These are phyloP conservation scores for Pachypsylla venusta DNA, from an alignment of 1,140 invertebrate genomes.

Conservation along the genomic window DNA sequence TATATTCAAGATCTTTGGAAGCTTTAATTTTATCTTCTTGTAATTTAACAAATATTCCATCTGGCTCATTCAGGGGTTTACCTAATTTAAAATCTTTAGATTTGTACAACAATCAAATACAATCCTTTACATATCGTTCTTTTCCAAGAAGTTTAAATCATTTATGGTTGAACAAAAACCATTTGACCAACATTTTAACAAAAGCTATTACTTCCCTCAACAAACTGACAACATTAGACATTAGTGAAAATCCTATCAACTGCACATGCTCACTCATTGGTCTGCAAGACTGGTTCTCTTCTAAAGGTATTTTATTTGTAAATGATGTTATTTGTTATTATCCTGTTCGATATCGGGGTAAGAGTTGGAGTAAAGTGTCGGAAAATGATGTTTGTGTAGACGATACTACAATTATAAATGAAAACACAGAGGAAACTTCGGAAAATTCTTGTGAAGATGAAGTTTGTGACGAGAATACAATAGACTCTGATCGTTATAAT, in stretches of 20 bases:
- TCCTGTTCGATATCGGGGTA: slow-evolving; percentile 19
- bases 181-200: slow-evolving; percentile 21
- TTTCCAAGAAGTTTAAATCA: slow-evolving; percentile 20
- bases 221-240: slow-evolving; percentile 18
- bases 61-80: slow-evolving; percentile 17
- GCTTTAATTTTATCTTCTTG: slow-evolving; percentile 22
- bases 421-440: neutral
- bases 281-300: slow-evolving; percentile 23
- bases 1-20: slow-evolving; percentile 21
- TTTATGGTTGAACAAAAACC: slow-evolving; percentile 21
- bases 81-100: slow-evolving; percentile 17
- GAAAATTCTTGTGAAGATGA: slow-evolving; percentile 1
- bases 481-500: neutral
- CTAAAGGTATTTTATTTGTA: slow-evolving; percentile 19
- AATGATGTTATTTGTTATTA: slow-evolving; percentile 20
- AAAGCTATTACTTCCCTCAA: slow-evolving; percentile 18
- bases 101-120: slow-evolving; percentile 21
- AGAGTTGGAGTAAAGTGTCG: slow-evolving; percentile 19
- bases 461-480: neutral
- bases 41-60: slow-evolving; percentile 18
- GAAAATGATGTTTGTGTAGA: slow-evolving; percentile 22
- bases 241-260: slow-evolving; percentile 24
- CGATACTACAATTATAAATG: slow-evolving; percentile 11
- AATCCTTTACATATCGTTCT: slow-evolving; percentile 18
- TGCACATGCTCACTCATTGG: slow-evolving; percentile 23